Base-by-base conservation (phyloP, 37 sponge, comb jelly and placozoan genomes). In the Beroe forskalii region DNA sequence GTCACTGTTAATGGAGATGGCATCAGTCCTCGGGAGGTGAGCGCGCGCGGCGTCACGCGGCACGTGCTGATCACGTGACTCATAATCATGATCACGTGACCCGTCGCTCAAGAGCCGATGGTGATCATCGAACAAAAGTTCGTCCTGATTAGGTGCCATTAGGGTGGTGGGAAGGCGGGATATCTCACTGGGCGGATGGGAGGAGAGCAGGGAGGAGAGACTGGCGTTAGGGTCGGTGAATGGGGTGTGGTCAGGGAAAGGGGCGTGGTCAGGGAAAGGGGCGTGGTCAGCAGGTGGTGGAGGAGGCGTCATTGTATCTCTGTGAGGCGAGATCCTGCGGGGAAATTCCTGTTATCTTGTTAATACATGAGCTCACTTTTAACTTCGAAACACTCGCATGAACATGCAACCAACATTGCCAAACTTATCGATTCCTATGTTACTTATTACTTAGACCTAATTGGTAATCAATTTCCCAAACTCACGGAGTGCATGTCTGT, bases 171-270 rank as follows among this genome's bases (percentile, higher is more conserved):
- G 86, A 1, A 80, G 55, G 1, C 86, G 40, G 27, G 38, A 33
- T 6, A 80, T 80, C 31, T 80, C 86, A 35, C 72, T 69, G n/a
- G 86, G 86, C 17, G 40, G 22, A 32, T 80, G 86, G 1, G 86
- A 80, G n/a, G 86, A 80, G 55, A 80, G 37, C 2, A 80, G 86
- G 48, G 86, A 80, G 48, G 86, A 80, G 48, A 44, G 86, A 44
- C 38, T 33, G 48, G 86, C 55, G 86, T 23, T 80, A 48, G 37
- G 86, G 43, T 41, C 55, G 43, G 86, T 0, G n/a, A n/a, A n/a
- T n/a, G n/a, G n/a, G n/a, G n/a, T n/a, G n/a, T n/a, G n/a, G n/a
- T n/a, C n/a, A n/a, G n/a, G n/a, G 0, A 38, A 23, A 48, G 44
- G 86, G 30, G 24, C 48, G 38, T 80, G 38, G 24, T 41, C 55